These are phyloP conservation scores for Paratilapia polleni DNA, from an alignment of 2,113 vertebrate species.

Conservation along the genomic window DNA sequence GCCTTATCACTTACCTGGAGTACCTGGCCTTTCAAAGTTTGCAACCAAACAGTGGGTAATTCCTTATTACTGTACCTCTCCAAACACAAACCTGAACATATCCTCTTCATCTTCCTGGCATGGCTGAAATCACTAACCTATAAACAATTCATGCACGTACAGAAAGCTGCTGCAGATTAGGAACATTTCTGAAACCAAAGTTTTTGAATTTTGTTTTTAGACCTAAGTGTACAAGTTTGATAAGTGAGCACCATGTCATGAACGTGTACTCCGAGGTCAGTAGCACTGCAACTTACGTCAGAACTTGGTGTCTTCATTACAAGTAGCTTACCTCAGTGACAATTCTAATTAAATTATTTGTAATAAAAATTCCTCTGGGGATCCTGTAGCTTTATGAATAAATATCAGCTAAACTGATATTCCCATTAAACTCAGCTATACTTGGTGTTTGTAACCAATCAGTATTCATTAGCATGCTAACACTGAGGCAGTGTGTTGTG, in stretches of 20 bases:
- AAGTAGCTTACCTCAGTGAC: too few relatives aligned
- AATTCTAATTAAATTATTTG: background rate
- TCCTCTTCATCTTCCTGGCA: background rate
- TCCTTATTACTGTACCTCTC: background rate
- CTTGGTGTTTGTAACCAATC: background rate
- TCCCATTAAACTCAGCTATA: background rate
- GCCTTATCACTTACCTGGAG: accelerated
- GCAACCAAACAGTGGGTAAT: background rate
- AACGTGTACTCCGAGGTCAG: background rate
- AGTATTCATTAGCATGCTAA: background rate
- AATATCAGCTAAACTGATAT: background rate
- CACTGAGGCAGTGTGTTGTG: too few relatives aligned
- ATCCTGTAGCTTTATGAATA: background rate
- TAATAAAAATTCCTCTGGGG: background rate
- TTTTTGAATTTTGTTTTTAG: background rate
- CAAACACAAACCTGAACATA: background rate
- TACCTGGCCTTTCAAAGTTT: too few relatives aligned
- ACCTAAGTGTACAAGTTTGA: background rate
- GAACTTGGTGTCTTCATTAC: background rate
- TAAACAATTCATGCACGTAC: background rate
- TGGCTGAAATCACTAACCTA: background rate
- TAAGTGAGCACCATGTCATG: background rate
- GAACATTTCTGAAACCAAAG: background rate
- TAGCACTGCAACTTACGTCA: too few relatives aligned
- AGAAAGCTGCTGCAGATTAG: background rate